phyloP scores from a whole-genome alignment of 2,888 invertebrate species.

The Stenodera caucasica region DNA sequence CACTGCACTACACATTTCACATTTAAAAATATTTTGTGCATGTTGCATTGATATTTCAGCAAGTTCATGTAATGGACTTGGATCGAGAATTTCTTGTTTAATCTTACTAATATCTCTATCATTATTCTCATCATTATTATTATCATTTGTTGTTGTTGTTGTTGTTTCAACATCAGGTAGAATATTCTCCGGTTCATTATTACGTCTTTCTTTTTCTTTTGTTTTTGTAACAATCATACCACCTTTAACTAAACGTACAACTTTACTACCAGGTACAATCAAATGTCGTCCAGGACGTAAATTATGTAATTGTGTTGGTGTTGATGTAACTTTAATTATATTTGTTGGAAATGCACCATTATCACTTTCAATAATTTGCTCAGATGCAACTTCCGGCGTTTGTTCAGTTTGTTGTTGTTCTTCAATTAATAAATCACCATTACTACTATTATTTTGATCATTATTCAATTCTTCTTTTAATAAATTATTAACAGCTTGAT shows the following conservation, averaged over 20 bases:
- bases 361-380: slow-evolving; percentile 46
- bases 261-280: slow-evolving; percentile 51
- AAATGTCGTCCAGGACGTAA: slow-evolving; percentile 49
- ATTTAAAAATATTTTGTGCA: slow-evolving; percentile 63
- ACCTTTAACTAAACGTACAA: slow-evolving; percentile 53
- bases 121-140: not conserved
- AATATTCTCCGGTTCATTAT: slow-evolving; percentile 45
- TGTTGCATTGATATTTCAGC: slow-evolving; percentile 59
- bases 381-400: slow-evolving; percentile 46
- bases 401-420: slow-evolving; percentile 41
- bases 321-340: slow-evolving; percentile 37
- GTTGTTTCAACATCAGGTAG: slow-evolving; percentile 29
- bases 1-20: slow-evolving; percentile 80
- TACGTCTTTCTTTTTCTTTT: slow-evolving; percentile 41
- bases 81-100: slow-evolving; percentile 54
- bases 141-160: not conserved
- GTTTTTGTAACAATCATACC: slow-evolving; percentile 54
- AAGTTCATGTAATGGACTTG: slow-evolving; percentile 57
- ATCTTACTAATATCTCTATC: slow-evolving; percentile 16
- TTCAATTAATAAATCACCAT: slow-evolving; percentile 43
- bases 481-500: slow-evolving; percentile 47
- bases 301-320: slow-evolving; percentile 33
- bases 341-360: slow-evolving; percentile 40
- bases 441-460: slow-evolving; percentile 33
- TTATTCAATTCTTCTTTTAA: slow-evolving; percentile 40